Evolutionary conservation across 1,140 invertebrate species (phyloP).

Genomic region (Aphaenogaster floridana): DNA sequence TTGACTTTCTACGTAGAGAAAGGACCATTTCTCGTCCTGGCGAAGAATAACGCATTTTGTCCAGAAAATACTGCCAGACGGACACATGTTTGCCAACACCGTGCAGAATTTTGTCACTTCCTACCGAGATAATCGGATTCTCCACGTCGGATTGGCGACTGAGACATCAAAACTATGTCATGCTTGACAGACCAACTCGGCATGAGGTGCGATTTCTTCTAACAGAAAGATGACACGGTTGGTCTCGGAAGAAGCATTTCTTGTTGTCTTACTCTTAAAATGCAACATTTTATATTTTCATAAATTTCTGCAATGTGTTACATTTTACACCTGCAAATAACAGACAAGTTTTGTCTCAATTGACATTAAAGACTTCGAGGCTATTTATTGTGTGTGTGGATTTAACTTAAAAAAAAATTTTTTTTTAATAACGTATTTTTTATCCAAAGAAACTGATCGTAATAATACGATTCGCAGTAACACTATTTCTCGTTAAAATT

Average conservation of each 20-base stretch:
- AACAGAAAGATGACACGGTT: not conserved
- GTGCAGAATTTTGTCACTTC: conserved; percentile 73
- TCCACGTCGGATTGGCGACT: conserved; percentile 77
- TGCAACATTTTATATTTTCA: not conserved
- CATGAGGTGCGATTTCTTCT: conserved; percentile 42
- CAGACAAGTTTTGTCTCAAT: not conserved
- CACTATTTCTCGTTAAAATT: not conserved
- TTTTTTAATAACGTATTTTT: conserved; percentile 8
- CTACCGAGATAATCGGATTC: conserved; percentile 81
- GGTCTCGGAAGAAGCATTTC: not conserved
- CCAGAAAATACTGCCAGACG: not conserved
- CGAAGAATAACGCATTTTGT: not conserved
- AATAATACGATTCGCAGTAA: conserved; percentile 7
- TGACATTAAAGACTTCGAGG: not conserved
- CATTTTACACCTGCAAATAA: not conserved
- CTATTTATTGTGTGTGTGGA: conserved; percentile 70
- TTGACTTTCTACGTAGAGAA: not conserved
- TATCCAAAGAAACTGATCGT: not conserved
- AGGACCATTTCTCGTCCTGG: not conserved
- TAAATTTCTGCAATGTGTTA: not conserved
- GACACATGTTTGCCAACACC: not conserved
- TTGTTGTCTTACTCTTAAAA: not conserved
- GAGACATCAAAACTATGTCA: conserved; percentile 82
- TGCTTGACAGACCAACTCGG: conserved; percentile 70
- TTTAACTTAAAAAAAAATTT: too few relatives aligned